phyloP scores from a whole-genome alignment of 64 coral and sea anemone genomes.

The Pocillopora verrucosa region DNA sequence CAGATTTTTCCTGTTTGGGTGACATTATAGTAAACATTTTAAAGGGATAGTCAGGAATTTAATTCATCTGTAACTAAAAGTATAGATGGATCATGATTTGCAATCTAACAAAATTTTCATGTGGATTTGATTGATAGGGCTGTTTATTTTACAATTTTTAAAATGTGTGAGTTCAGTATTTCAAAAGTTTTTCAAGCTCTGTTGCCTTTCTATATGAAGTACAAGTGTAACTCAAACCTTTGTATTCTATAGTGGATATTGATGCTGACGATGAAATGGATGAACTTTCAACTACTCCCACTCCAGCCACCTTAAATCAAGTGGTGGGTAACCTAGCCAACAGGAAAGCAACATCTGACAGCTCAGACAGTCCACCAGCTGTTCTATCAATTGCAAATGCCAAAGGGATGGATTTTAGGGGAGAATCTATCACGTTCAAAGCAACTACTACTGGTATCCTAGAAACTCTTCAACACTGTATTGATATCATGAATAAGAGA shows the following conservation, averaged over 20 bases:
- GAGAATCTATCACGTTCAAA: constrained; percentile 96
- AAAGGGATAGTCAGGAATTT: no score
- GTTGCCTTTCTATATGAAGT: no score
- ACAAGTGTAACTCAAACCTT: background rate
- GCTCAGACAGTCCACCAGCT: constrained; percentile 40
- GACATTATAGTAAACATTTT: no score
- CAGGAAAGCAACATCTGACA: constrained; percentile 33
- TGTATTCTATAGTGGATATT: constrained; percentile 63
- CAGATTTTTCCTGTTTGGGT: no score
- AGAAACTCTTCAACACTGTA: constrained; percentile 88
- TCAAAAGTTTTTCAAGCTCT: no score
- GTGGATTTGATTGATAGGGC: no score
- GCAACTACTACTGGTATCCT: constrained; percentile 93
- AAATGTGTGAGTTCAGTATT: no score
- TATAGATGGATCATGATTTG: no score
- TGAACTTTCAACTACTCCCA: constrained; percentile 93
- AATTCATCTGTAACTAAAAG: no score
- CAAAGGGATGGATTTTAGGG: constrained; percentile 90
- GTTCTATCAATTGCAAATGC: constrained; percentile 63
- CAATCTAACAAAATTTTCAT: no score
- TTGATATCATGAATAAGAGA: constrained; percentile 93
- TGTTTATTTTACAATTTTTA: no score
- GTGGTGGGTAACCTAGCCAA: constrained; percentile 29
- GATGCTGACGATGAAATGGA: constrained; percentile 99
- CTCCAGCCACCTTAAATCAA: constrained; percentile 78